Evolutionary conservation across 2,113 vertebrate genomes (phyloP).

Genomic region (Suncus etruscus): DNA sequence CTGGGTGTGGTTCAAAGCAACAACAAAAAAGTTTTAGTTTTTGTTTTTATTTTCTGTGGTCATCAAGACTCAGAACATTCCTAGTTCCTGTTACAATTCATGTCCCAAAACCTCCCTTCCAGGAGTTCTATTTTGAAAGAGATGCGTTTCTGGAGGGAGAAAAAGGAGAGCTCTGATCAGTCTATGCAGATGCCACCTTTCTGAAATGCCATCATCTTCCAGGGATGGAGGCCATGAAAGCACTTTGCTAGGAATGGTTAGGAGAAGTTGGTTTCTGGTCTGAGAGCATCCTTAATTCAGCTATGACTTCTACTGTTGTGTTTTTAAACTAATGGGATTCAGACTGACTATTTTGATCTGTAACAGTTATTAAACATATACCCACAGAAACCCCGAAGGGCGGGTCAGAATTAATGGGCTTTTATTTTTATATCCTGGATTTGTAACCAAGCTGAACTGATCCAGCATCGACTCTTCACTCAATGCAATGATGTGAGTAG

Average conservation of each 20-base stretch:
- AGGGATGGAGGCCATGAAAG: neutral
- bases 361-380: slow-evolving; percentile 51
- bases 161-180: neutral
- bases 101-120: too few relatives aligned
- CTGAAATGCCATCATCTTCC: neutral
- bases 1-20: too few relatives aligned
- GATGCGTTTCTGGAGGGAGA: neutral
- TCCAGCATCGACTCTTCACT: neutral
- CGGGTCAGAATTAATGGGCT: neutral
- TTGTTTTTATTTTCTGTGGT: neutral
- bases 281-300: neutral
- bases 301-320: neutral
- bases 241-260: neutral
- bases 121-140: too few relatives aligned
- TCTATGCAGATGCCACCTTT: neutral
- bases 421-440: slow-evolving; percentile 37
- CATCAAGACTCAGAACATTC: neutral
- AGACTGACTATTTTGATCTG: neutral
- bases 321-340: slow-evolving; percentile 2
- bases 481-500: slow-evolving; percentile 1
- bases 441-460: neutral
- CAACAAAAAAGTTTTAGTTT: neutral
- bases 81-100: too few relatives aligned
- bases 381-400: neutral
- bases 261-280: neutral